These are phyloP conservation scores for Orientallactaga sibirica DNA, from an alignment of 2,797 vertebrate genomes.

Conservation along the genomic window DNA sequence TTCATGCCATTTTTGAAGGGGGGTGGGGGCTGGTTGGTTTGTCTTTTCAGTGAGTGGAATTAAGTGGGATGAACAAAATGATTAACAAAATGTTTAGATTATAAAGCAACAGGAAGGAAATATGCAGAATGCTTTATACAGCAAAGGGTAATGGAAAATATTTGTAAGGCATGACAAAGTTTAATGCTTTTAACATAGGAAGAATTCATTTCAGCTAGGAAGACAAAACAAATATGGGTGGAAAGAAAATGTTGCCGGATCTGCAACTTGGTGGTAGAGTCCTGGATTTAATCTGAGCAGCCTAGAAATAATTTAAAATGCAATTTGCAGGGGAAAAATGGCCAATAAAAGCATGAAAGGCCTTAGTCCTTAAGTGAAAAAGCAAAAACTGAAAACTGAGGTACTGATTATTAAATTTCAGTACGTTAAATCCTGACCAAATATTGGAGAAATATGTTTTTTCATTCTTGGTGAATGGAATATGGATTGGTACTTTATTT, in stretches of 20 bases:
- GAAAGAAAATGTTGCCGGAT: background rate
- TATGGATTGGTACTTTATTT: background rate
- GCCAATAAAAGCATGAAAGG: background rate
- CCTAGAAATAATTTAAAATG: background rate
- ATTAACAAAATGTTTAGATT: slow-evolving; percentile 6
- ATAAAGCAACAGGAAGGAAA: slow-evolving; percentile 39
- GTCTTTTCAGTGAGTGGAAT: background rate
- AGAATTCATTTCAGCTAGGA: background rate
- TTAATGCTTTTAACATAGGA: background rate
- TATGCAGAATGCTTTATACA: background rate
- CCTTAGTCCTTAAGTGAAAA: background rate
- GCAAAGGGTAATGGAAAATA: slow-evolving; percentile 20
- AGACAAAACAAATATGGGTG: background rate
- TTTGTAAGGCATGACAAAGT: background rate
- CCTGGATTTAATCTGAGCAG: background rate
- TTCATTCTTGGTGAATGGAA: background rate
- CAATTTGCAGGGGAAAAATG: background rate
- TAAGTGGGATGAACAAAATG: slow-evolving; percentile 7
- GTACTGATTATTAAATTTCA: background rate
- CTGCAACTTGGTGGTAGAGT: background rate
- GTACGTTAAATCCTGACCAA: background rate
- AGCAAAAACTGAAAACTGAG: background rate
- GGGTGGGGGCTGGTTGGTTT: background rate
- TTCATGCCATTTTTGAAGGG: background rate
- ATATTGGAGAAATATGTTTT: background rate